Evolutionary conservation across 2,113 vertebrate species (phyloP).

Genomic region (Chauna torquata): DNA sequence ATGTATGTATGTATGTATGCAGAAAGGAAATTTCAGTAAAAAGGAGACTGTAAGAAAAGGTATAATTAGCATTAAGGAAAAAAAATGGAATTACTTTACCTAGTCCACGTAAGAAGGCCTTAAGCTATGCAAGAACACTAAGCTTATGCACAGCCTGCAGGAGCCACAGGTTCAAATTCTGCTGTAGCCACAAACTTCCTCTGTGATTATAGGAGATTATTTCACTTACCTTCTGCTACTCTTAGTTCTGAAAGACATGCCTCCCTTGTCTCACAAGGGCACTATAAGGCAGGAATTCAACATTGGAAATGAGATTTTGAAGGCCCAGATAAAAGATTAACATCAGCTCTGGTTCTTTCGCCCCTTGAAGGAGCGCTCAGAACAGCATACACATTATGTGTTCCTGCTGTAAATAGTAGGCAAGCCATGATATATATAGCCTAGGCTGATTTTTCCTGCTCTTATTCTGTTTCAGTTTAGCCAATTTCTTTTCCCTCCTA

Average conservation of each 20-base stretch:
- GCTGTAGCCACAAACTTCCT: neutral
- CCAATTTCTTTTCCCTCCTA: neutral
- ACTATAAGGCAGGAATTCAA: neutral
- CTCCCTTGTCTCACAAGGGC: neutral
- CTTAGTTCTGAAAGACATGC: neutral
- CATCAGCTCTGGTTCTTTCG: neutral
- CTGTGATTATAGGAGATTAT: neutral
- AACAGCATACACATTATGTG: neutral
- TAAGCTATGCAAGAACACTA: neutral
- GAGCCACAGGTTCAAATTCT: neutral
- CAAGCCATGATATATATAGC: neutral
- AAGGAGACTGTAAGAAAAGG: neutral
- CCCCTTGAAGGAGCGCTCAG: neutral
- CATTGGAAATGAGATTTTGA: neutral
- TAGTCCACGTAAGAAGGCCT: neutral
- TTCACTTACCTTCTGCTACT: neutral
- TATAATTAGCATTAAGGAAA: neutral
- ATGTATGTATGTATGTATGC: neutral
- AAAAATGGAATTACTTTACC: neutral
- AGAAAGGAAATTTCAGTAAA: neutral
- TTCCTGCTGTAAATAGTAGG: neutral
- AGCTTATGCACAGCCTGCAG: neutral
- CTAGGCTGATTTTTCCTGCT: neutral
- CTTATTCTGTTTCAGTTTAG: neutral
- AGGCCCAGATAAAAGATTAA: neutral